Evolutionary conservation across 2,113 vertebrate species (phyloP), one percentile per base, ranked within the genome.

Genomic region (Caranx melampygus): DNA sequence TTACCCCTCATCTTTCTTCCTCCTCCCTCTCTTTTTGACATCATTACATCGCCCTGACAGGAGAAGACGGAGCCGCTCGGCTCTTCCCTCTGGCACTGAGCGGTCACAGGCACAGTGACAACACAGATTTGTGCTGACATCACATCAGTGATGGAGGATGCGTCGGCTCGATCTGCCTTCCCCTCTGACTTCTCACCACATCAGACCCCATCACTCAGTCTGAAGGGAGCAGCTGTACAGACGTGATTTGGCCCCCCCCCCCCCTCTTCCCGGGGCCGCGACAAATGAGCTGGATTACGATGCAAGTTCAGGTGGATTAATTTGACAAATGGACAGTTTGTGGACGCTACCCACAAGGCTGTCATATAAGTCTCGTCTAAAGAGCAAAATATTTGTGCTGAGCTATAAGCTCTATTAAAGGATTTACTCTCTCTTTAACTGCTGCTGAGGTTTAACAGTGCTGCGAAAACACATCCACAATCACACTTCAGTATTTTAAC

Each of bases 131-230:
- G 65, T 61, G 68, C 82, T 77, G 87, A 86, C 79, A 76, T 79
- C 72, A 82, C 72, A 84, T 65, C 12, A 33, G 40, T 65, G 72
- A 79, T 72, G 51, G 42, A 83, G 55, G 75, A 83, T 10, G 54
- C 60, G 35, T 72, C 31, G 4, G 78, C 61, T 51, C 2, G 1
- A 73, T 63, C 37, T 11, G 21, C 51, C 61, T 20, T 31, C 42
- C 14, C 21, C 6, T 4, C 13, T n/a, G 12, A 78, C 61, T 7
- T 55, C 65, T 67, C 55, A 66, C 47, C 26, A 26, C 62, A 60
- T 79, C 65, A 70, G 64, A 70, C 35, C 60, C 74, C 71, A 88
- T 90, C 73, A 60, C 45, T 91, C 88, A 86, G 78, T 76, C 74
- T 83, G 69, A 78, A 62, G 60, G 52, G 20, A 74, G 71, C 74